Percentiles rank a stretch among this genome's conserved stretches.
phyloP scores from a whole-genome alignment of 2,113 vertebrate genomes.

The Pampusana beccarii region DNA sequence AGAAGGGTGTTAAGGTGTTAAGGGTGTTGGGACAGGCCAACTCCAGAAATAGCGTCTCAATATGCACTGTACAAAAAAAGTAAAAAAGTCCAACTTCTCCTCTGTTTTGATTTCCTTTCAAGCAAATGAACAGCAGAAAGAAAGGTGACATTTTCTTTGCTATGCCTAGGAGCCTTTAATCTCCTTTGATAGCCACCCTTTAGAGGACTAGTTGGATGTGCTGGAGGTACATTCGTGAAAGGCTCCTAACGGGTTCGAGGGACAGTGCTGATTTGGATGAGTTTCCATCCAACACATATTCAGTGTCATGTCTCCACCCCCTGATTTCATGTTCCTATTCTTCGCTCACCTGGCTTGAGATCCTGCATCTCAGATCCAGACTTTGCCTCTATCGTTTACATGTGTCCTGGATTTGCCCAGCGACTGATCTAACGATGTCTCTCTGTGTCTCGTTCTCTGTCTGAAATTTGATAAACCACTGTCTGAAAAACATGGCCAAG shows the following conservation, averaged over 20 bases:
- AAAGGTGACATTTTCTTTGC: background rate
- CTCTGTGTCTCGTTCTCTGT: background rate
- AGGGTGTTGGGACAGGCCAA: background rate
- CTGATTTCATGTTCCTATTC: background rate
- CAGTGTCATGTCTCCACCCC: background rate
- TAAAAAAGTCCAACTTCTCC: background rate
- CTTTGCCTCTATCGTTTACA: background rate
- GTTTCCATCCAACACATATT: background rate
- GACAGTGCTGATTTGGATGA: background rate
- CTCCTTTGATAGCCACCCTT: background rate
- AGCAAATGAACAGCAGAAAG: background rate
- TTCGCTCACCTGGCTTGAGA: background rate
- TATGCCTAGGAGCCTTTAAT: background rate
- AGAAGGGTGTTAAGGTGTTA: background rate
- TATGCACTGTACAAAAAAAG: background rate
- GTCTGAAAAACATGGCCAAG: background rate
- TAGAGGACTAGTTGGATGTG: background rate
- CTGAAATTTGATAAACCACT: background rate
- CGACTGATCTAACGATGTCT: rapidly evolving
- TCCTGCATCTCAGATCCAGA: background rate
- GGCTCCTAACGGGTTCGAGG: background rate
- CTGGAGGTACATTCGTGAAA: background rate
- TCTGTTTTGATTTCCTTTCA: background rate
- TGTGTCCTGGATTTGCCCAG: background rate
- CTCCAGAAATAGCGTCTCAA: background rate